phyloP scores from a whole-genome alignment of 2,888 invertebrate species.

The Antheraea yamamai region DNA sequence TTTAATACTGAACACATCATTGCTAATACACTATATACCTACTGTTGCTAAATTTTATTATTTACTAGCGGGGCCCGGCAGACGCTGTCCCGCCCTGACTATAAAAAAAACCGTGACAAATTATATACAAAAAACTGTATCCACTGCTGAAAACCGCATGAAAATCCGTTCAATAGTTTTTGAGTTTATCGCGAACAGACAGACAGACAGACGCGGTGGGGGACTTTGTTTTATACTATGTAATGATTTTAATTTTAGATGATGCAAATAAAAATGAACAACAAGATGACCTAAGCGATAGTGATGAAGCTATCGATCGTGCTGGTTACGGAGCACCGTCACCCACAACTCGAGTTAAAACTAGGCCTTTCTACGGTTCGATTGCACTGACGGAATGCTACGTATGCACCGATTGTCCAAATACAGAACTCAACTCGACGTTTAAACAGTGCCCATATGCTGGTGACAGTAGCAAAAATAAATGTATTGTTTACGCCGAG shows the following conservation, averaged over 20 bases:
- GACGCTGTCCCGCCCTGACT: too few relatives aligned
- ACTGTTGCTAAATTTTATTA: too few relatives aligned
- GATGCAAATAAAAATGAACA: background rate
- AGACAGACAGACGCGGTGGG: too few relatives aligned
- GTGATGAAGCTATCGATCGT: background rate
- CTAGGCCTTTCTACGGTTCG: background rate
- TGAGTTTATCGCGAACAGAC: too few relatives aligned
- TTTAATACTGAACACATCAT: too few relatives aligned
- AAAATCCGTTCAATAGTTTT: too few relatives aligned
- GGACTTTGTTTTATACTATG: too few relatives aligned
- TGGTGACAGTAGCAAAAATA: conserved; percentile 42
- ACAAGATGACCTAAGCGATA: background rate
- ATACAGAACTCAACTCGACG: conserved; percentile 40
- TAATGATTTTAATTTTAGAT: background rate
- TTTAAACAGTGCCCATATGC: conserved; percentile 51
- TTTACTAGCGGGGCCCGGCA: too few relatives aligned
- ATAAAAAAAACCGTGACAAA: too few relatives aligned
- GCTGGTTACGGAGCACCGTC: background rate
- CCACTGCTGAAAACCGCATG: too few relatives aligned
- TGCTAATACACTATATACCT: too few relatives aligned
- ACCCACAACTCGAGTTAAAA: background rate
- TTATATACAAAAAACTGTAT: too few relatives aligned
- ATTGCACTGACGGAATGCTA: conserved; percentile 44
- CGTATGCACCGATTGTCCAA: conserved; percentile 57
- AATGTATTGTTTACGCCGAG: conserved; percentile 60